Base-by-base conservation (phyloP, 1,140 invertebrate species). In the Eciton burchellii region DNA sequence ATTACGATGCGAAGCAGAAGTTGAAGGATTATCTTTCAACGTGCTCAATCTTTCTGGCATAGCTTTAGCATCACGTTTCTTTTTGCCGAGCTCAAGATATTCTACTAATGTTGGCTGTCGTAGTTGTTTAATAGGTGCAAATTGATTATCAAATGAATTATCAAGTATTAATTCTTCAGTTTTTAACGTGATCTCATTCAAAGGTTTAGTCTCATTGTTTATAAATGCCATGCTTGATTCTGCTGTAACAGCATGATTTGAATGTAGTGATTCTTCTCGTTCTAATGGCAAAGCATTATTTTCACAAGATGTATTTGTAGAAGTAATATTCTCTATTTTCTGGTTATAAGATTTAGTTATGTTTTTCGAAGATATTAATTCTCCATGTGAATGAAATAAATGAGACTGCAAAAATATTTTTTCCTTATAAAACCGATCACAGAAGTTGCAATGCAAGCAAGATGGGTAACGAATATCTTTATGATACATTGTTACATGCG, bases 91-190 rank as follows among this genome's bases (percentile, higher is more conserved):
- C 8, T 56, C 24, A 19, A 84, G 14, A 6, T 63, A 87, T 47
- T 87, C 86, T 0, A 11, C 49, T 26, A 84, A 47, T 47, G 65
- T 72, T 5, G 70, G 71, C 12, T 88, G 86, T 0, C 71, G 77
- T 56, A 84, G 29, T 54, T 19, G 81, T 54, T 84, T 84, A 1
- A 11, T 16, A 26, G 6, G n/a, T 24, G n/a, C 12, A 3, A n/a
- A 52, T 45, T 54, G 29, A 21, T 24, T 6, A 73, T 21, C 21
- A 0, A 29, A 14, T 29, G n/a, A 56, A 45, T 77, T 21, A 43
- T 66, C 35, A 8, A 45, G 19, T n/a, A 0, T 60, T 35, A 21
- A 74, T 35, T 47, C 11, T 3, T 47, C n/a, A 47, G n/a, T 57
- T 12, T 45, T 19, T 5, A n/a, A 29, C 9, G 1, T 14, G 14